Evolutionary conservation across 1,140 invertebrate genomes (phyloP).

Genomic region (Dryas iulia): DNA sequence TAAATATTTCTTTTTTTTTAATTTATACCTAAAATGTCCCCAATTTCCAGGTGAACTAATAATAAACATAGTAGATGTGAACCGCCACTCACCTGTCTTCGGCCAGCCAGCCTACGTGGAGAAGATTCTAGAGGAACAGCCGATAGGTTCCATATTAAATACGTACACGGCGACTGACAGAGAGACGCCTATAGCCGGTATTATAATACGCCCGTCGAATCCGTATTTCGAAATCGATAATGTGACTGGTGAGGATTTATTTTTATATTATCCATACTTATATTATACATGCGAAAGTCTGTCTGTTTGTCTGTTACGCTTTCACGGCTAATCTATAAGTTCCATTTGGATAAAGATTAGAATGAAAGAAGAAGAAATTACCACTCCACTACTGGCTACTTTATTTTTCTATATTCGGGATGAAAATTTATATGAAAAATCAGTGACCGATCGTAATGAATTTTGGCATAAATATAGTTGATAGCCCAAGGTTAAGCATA

Average conservation of each 20-base stretch:
- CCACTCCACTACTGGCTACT: too few species aligned
- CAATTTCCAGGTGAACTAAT: constrained; percentile 86
- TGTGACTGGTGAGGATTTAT: constrained; percentile 81
- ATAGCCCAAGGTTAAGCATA: too few species aligned
- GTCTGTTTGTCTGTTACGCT: too few species aligned
- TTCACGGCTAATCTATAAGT: too few species aligned
- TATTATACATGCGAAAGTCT: neutral
- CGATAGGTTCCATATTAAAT: constrained; percentile 88
- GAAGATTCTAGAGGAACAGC: constrained; percentile 91
- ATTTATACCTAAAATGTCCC: too few species aligned
- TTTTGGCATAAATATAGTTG: too few species aligned
- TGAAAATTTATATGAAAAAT: too few species aligned
- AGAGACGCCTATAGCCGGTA: constrained; percentile 91
- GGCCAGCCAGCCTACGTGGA: constrained; percentile 85
- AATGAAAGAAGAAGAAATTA: too few species aligned
- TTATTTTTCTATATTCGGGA: too few species aligned
- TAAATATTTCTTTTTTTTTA: neutral
- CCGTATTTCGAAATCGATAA: constrained; percentile 90
- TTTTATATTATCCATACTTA: neutral
- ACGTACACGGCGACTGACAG: constrained; percentile 90
- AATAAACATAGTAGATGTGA: constrained; percentile 93
- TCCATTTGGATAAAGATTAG: too few species aligned
- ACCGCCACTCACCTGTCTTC: constrained; percentile 84
- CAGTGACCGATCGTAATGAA: too few species aligned
- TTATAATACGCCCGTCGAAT: constrained; percentile 85